Base-by-base conservation (phyloP, 2,113 vertebrate genomes). In the Scortum barcoo region DNA sequence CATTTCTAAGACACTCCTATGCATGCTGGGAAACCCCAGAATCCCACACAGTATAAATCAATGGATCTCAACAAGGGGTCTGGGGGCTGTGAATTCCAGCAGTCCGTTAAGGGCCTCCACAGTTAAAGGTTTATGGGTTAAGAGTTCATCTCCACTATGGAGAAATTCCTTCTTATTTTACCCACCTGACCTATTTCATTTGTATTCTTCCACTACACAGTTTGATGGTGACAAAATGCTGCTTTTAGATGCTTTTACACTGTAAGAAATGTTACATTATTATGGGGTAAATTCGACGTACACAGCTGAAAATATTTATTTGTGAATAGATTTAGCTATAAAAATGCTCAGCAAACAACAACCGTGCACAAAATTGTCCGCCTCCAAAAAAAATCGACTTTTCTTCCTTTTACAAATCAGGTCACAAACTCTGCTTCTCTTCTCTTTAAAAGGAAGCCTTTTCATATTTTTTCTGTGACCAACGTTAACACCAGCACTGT, bases 11-110 rank as follows among this genome's bases (percentile, higher is more conserved):
- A 46, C 38, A 11, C 11, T 26, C 54, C 46, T 33, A 51, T 22
- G 36, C 56, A 80, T 70, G 78, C 56, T 85, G 65, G 71, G 63
- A 81, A 75, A 76, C 24, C 17, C 58, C 60, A 26, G 16, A 76
- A 42, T 48, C 26, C 20, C 50, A 14, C 20, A 19, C 61, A 71
- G 38, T 33, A 22, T 74, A 69, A 57, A 69, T 80, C 61, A 51
- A 36, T 44, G 22, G 30, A 46, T 61, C 53, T 72, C 50, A 60
- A 19, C 11, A 0, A 22, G 56, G 24, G 46, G 28, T 62, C 68
- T 26, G 38, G 72, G 12, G 46, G 5, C 46, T 69, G 19, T 40
- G 10, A 42, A 77, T 68, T 73, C 30, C 56, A 50, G 2, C 0
- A 0, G 17, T 17, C 61, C 5, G 2, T 50, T 16, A 0, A 44